Evolutionary conservation across 2,797 vertebrate genomes (phyloP).

Genomic region (Acropternis orthonyx): DNA sequence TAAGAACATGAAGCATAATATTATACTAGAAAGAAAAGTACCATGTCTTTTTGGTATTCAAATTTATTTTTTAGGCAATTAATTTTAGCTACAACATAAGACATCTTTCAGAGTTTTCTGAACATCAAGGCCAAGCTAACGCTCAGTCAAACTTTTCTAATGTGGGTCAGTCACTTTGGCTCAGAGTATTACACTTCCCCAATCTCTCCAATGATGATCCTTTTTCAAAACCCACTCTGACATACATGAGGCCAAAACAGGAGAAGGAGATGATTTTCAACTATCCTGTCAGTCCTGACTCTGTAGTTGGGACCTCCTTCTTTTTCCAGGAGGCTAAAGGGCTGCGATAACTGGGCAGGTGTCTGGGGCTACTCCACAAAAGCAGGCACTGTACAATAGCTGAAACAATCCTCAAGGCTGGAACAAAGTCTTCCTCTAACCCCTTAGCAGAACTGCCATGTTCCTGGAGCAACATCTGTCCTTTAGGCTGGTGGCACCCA

Average conservation of each 20-base stretch:
- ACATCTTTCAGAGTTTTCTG: neutral
- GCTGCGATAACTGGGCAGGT: neutral
- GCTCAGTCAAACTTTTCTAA: neutral
- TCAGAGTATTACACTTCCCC: neutral
- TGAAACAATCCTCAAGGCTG: neutral
- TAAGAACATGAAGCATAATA: neutral
- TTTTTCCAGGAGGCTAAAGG: neutral
- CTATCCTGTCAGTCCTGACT: neutral
- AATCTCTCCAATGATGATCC: accelerated
- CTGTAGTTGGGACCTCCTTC: neutral
- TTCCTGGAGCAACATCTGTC: neutral
- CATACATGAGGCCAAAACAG: neutral
- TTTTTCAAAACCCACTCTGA: neutral
- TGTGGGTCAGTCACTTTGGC: neutral
- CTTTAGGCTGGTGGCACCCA: neutral
- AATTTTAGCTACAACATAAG: neutral
- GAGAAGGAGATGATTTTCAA: neutral
- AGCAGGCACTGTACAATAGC: neutral
- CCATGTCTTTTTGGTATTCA: neutral
- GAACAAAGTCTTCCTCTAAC: neutral
- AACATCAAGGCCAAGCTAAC: neutral
- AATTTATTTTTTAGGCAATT: neutral
- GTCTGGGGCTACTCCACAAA: neutral
- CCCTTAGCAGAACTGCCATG: neutral
- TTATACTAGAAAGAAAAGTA: neutral